Evolutionary conservation across 2,888 invertebrate genomes (phyloP), one percentile per base, ranked within the genome.

Genomic region (Rhamnusium bicolor): DNA sequence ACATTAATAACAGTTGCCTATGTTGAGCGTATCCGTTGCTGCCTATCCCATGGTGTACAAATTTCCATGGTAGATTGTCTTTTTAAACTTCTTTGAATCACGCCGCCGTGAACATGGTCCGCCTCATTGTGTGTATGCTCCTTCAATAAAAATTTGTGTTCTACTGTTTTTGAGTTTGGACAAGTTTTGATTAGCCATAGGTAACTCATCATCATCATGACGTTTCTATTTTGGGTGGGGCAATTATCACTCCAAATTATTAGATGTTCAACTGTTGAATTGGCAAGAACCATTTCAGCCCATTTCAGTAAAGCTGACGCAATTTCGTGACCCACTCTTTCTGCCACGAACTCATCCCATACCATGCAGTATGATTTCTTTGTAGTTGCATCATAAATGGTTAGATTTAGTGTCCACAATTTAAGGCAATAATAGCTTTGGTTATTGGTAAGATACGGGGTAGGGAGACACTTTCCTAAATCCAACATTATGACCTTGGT

Each of bases 231-330:
- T 19, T 53, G 53, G 8, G 19, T 19, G 3, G 19, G 53, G 18
- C 53, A 53, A 10, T 77, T 27, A 46, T 74, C 61, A 10, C 60
- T 58, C 65, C 69, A 69, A 19, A 69, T 40, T 12, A 46, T 58
- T n/a, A 70, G 14, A 19, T 69, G 56, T 10, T 40, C 49, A 10
- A 68, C 47, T 12, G 5, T 8, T 8, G 32, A 4, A 47, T 53
- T 53, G 10, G 63, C 8, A 24, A 58, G 24, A 61, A 29, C 19
- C 8, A 18, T 16, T 0, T 32, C 65, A 32, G 18, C 60, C 71
- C 69, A 79, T 71, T 79, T 78, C 19, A 76, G 46, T 49, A 79
- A 12, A 67, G 75, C 76, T 21, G 78, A 80, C 2, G 77, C 78
- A 62, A 80, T 71, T 71, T 80, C 73, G 69, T 78, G 78, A 12